These are phyloP conservation scores for Phymanthus crucifer DNA, from an alignment of 92 coral and sea anemone genomes.

Conservation along the genomic window DNA sequence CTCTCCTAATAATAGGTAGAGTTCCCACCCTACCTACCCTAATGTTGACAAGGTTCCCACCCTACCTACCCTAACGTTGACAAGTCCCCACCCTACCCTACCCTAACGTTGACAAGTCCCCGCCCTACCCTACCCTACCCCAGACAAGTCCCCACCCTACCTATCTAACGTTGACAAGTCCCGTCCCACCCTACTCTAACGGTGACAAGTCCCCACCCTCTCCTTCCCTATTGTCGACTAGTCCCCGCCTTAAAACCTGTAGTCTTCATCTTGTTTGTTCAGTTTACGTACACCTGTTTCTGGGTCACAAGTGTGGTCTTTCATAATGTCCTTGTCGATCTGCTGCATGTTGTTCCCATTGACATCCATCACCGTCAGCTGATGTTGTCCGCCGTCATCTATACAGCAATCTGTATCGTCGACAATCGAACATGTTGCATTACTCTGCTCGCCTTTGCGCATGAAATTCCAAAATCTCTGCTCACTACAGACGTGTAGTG, in stretches of 20 bases:
- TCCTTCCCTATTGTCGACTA: background rate
- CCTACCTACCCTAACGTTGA: no score
- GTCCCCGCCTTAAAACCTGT: background rate
- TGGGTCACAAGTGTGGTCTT: background rate
- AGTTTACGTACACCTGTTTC: conserved; percentile 15
- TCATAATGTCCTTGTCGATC: background rate
- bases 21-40: no score
- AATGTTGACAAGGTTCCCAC: no score
- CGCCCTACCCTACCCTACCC: no score
- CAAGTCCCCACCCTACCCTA: no score
- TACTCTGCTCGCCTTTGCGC: conserved; percentile 23
- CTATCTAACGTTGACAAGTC: no score
- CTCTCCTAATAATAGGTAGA: no score
- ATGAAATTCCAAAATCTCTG: conserved; percentile 48
- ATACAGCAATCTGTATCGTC: conserved; percentile 16
- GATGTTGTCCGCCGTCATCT: background rate
- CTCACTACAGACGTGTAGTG: conserved; percentile 35
- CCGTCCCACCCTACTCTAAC: no score
- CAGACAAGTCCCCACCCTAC: no score
- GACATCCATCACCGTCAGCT: background rate
- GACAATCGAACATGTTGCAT: conserved; percentile 31
- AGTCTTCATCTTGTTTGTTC: background rate
- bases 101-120: no score
- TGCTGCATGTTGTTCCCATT: background rate
- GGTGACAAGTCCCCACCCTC: no score